Evolutionary conservation across 2,113 vertebrate species (phyloP), one percentile per base, ranked within the genome.

Genomic region (Prionailurus bengalensis): DNA sequence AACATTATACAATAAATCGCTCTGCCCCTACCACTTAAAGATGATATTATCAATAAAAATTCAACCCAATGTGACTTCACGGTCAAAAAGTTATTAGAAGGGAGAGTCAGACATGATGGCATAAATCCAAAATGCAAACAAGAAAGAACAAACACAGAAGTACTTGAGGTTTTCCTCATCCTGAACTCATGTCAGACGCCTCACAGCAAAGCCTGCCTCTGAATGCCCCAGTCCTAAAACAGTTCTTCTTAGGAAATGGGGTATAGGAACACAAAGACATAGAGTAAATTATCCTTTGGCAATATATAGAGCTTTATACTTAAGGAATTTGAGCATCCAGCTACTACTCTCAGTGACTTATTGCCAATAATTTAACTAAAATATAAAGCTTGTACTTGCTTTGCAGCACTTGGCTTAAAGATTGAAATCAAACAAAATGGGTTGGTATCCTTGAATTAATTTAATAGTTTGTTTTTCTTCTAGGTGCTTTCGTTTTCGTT

Each of bases 191-290:
- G 92, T 95, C 96, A 4, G 2, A 25, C 4, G 48, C 87, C 93
- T 97, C 86, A 17, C 12, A 81, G 96, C 97, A 95, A 80, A n/a
- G 36, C 58, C 39, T 74, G 63, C 88, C 96, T 94, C 87, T 95
- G 91, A 79, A 89, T 85, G 89, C 21, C 83, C 89, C 96, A 93
- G 97, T 98, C 94, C 95, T 16, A 7, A 97, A 98, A 97, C 91
- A 80, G 86, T 82, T 94, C 93, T 13, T 13, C 95, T 80, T 90
- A 88, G 97, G 81, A 97, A 66, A 94, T 21, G 68, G 91, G 81
- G 0, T 25, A 39, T 29, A 68, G 68, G 70, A 71, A 79, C 1
- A 27, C 9, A 63, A 23, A 9, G 58, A 76, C 36, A 63, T 1
- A 31, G 91, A 90, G 78, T 85, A 86, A 94, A 96, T 91, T 79